Conservation (phyloP, 2,888 invertebrate genomes). For the Bombyx huttoni region DNA sequence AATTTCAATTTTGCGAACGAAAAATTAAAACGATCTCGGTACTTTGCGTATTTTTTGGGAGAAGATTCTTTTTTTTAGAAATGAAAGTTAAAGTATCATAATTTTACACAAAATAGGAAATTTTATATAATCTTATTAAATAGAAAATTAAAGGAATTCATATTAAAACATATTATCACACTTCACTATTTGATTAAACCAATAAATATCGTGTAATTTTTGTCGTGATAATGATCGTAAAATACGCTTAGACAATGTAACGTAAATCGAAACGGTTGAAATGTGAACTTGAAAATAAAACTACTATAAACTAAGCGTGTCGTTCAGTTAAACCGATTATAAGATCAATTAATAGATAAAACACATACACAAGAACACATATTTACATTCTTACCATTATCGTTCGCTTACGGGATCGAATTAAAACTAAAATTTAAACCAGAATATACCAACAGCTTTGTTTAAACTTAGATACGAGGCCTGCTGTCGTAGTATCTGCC, state of each 20-base stretch:
- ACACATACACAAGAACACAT: no score
- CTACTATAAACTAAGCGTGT: no score
- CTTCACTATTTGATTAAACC: slow-evolving; percentile 3
- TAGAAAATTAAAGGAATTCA: background rate
- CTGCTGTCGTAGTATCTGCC: background rate
- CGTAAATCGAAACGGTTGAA: background rate
- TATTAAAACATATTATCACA: slow-evolving; percentile 6
- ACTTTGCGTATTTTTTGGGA: background rate
- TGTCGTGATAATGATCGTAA: background rate
- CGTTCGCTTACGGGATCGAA: no score
- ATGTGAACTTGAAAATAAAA: background rate
- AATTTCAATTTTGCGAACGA: background rate
- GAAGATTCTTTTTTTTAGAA: background rate
- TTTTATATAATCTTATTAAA: background rate
- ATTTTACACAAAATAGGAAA: slow-evolving; percentile 1
- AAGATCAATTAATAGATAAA: no score
- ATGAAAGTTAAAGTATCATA: background rate
- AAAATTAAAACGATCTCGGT: background rate
- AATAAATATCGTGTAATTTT: background rate
- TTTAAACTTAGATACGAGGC: no score
- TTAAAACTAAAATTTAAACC: no score
- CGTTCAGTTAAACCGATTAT: no score
- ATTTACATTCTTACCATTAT: no score
- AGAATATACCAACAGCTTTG: no score
- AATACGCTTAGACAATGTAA: background rate